phyloP scores from a whole-genome alignment of 2,113 vertebrate genomes.

The Poeciliopsis occidentalis region DNA sequence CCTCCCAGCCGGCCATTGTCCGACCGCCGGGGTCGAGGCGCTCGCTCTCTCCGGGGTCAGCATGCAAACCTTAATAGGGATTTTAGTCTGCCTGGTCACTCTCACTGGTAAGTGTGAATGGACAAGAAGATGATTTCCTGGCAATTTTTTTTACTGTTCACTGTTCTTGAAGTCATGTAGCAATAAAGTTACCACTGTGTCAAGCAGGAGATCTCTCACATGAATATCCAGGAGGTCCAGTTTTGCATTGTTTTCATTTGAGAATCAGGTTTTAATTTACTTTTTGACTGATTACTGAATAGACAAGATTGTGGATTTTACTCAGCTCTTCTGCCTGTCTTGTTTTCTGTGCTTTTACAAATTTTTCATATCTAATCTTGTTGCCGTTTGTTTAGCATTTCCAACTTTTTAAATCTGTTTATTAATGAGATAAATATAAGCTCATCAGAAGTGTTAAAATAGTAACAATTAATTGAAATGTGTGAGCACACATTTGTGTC shows the following conservation, averaged over 20 bases:
- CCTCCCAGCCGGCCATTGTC: slow-evolving; percentile 71
- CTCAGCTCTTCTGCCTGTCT: background rate
- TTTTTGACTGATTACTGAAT: too few species aligned
- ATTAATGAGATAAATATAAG: background rate
- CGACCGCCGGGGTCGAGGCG: slow-evolving; percentile 79
- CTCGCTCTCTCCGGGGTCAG: slow-evolving; percentile 81
- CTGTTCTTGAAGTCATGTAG: background rate
- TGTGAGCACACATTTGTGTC: background rate
- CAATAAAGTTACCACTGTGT: background rate
- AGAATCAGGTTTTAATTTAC: too few species aligned
- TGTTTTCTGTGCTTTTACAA: background rate
- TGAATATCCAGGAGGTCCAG: too few species aligned
- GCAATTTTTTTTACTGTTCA: background rate
- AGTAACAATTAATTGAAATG: background rate
- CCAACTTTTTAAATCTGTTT: background rate
- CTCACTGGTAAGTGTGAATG: slow-evolving; percentile 83
- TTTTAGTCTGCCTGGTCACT: slow-evolving; percentile 81
- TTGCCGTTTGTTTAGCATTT: background rate
- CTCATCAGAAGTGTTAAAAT: background rate
- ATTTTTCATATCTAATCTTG: background rate
- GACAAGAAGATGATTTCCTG: too few species aligned
- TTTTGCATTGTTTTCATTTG: too few species aligned
- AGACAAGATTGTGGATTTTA: background rate
- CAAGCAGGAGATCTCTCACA: too few species aligned
- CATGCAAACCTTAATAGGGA: slow-evolving; percentile 81